Base-by-base conservation (phyloP, 2,113 vertebrate species). In the Sapajus apella region DNA sequence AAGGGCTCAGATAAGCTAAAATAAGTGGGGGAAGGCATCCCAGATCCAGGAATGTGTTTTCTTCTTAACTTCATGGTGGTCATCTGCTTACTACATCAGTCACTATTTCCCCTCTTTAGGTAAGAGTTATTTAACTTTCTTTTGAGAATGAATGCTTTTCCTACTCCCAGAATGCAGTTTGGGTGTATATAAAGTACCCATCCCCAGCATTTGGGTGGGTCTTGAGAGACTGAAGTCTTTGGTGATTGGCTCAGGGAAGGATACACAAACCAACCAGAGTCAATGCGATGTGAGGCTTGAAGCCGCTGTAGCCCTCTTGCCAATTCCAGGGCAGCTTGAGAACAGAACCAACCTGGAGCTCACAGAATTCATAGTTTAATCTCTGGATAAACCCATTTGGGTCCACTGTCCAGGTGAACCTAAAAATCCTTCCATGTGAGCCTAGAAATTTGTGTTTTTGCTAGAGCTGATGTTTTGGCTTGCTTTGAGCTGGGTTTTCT, bases 391-490 rank as follows among this genome's bases (percentile, higher is more conserved):
- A 61, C 20, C 20, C 43, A 35, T 21, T 23, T 37, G 13, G 4
- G 13, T 30, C 14, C 18, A 73, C 45, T 55, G 43, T 82, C 43
- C 70, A 23, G 1, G 9, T 7, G 37, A 81, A 27, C 16, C 79
- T 77, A 64, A 45, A 84, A n/a, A 84, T 52, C 85, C 50, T 50
- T 16, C 8, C 40, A 21, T 30, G 18, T 80, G 52, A 25, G 27
- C 37, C 55, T 80, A 80, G 56, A 91, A 43, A 76, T 88, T 76
- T 93, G 17, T 83, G 66, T 16, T 30, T 94, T 72, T 66, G 94
- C 14, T 14, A 40, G 72, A 76, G 37, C n/a, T 77, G 58, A 87
- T 25, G 1, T 17, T 80, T 91, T 84, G 66, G 11, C 32, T 80
- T 97, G 50, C 12, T 83, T 86, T 21, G 6, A 91, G 32, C 52